Percentiles rank a stretch among this genome's conserved stretches.
These are phyloP conservation scores for Bombus impatiens DNA, from an alignment of 1,140 invertebrate species.

Conservation along the genomic window DNA sequence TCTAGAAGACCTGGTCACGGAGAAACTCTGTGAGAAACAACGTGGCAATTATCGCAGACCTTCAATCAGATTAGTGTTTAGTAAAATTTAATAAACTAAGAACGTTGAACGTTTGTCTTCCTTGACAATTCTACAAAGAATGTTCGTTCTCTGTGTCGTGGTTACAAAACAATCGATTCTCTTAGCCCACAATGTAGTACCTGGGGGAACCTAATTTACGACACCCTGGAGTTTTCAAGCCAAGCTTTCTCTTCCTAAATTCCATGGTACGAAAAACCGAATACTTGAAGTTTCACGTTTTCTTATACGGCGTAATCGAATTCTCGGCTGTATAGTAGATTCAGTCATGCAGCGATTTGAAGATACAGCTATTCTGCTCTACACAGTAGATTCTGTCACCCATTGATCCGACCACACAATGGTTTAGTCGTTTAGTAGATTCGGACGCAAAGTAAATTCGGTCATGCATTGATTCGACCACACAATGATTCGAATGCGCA, in stretches of 20 bases:
- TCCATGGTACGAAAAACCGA: neutral
- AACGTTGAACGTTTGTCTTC: neutral
- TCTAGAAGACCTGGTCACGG: too few species aligned
- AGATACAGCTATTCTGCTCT: too few species aligned
- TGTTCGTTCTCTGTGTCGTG: neutral
- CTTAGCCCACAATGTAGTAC: neutral
- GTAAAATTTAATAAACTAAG: neutral
- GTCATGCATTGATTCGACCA: too few species aligned
- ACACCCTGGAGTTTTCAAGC: neutral
- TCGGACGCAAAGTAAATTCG: too few species aligned
- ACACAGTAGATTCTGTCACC: too few species aligned
- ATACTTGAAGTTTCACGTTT: neutral
- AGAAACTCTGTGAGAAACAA: neutral
- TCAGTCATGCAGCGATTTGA: too few species aligned
- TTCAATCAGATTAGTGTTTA: neutral
- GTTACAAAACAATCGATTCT: slow-evolving; percentile 1
- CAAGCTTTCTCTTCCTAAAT: neutral
- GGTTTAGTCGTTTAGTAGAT: too few species aligned
- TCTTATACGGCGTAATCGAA: neutral
- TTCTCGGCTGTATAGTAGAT: neutral
- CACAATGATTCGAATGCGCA: too few species aligned
- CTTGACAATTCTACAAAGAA: neutral
- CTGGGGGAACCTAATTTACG: neutral
- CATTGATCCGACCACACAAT: too few species aligned
- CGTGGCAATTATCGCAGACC: neutral